These are phyloP conservation scores for Paracanthobrama guichenoti DNA, from an alignment of 2,113 vertebrate genomes.

Conservation along the genomic window DNA sequence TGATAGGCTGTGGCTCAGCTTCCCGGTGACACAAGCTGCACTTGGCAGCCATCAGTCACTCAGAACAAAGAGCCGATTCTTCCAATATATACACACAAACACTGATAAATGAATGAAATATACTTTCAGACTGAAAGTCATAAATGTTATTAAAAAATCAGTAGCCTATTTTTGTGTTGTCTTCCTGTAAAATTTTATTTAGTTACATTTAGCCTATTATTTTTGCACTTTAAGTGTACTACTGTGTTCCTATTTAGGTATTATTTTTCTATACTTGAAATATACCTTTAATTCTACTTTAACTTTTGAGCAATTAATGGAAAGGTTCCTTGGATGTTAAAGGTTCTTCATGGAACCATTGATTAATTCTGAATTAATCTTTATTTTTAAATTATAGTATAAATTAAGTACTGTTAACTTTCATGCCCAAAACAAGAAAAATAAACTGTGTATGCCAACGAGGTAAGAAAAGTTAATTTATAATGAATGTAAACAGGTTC, in stretches of 20 bases:
- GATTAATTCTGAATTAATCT: too few species aligned
- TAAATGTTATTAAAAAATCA: neutral
- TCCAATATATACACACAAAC: neutral
- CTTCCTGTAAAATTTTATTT: neutral
- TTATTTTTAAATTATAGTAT: neutral
- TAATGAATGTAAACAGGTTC: neutral
- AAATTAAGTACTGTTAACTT: neutral
- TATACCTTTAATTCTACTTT: too few species aligned
- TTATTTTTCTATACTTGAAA: too few species aligned
- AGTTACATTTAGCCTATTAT: too few species aligned
- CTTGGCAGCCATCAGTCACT: constrained; percentile 39
- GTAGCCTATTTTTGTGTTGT: neutral
- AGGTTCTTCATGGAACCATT: neutral
- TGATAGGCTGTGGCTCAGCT: constrained; percentile 68
- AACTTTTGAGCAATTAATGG: neutral
- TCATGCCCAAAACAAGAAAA: too few species aligned
- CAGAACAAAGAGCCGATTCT: neutral
- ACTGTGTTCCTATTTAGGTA: too few species aligned
- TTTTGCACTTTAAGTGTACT: too few species aligned
- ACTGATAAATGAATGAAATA: neutral
- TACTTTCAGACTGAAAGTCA: neutral
- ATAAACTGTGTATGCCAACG: neutral
- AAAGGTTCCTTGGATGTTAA: neutral
- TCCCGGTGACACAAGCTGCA: constrained; percentile 55
- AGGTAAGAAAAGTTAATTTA: neutral